These are phyloP conservation scores for Steatornis caripensis DNA, from an alignment of 2,113 vertebrate species.

Conservation along the genomic window DNA sequence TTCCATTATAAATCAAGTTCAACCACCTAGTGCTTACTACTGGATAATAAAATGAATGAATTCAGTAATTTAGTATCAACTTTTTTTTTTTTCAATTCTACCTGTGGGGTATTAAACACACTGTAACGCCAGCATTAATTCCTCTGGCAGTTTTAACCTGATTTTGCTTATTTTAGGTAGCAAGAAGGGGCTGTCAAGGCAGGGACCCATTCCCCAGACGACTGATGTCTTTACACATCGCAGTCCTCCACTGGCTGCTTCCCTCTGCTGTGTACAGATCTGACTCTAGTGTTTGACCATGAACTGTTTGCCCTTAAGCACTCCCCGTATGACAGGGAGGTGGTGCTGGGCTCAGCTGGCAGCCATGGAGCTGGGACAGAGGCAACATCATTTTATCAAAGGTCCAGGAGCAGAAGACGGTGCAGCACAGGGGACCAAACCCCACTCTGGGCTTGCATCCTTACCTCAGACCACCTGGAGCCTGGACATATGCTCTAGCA, in stretches of 20 bases:
- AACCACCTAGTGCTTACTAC: neutral
- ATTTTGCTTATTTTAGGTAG: neutral
- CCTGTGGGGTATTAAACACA: neutral
- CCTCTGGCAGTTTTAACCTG: neutral
- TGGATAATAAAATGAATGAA: neutral
- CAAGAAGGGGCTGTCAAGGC: neutral
- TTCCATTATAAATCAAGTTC: neutral
- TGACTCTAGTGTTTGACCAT: neutral
- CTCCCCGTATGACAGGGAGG: neutral
- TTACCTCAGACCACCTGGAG: neutral
- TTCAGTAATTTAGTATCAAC: neutral
- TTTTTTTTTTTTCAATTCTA: neutral
- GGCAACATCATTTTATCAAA: neutral
- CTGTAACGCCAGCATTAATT: neutral
- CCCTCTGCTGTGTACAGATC: neutral
- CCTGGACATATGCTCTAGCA: neutral
- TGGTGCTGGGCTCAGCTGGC: neutral
- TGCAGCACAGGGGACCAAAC: neutral
- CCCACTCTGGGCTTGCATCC: neutral
- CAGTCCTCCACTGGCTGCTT: neutral
- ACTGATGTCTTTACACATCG: neutral
- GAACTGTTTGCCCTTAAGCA: neutral
- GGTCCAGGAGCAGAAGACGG: rapidly evolving
- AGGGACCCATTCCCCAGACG: neutral
- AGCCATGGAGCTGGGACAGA: neutral